phyloP scores from a whole-genome alignment of 2,113 vertebrate species.

The Malurus cyaneus region DNA sequence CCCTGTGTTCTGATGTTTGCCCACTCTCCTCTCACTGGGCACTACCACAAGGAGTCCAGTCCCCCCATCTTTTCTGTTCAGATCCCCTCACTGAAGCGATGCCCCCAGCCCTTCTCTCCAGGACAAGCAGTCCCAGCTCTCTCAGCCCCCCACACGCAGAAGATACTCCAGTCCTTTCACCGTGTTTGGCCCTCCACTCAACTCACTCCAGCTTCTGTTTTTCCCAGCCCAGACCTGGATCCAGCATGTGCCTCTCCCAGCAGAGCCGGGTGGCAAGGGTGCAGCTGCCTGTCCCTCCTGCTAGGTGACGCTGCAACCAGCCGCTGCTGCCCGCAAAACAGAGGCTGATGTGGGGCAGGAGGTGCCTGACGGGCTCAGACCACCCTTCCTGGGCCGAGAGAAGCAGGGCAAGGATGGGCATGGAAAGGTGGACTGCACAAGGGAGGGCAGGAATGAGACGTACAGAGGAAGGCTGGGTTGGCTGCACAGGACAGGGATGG shows the following conservation, averaged over 20 bases:
- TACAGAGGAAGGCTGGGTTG: not conserved
- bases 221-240: not conserved
- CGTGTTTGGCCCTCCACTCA: rapidly evolving
- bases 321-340: too few relatives aligned
- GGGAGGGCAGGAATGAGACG: not conserved
- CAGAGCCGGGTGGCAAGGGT: too few relatives aligned
- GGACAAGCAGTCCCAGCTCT: not conserved
- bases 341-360: not conserved
- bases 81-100: rapidly evolving
- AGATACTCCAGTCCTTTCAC: too few relatives aligned
- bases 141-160: not conserved
- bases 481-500: too few relatives aligned
- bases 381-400: rapidly evolving
- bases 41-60: rapidly evolving
- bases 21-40: not conserved
- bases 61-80: not conserved
- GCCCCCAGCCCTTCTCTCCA: rapidly evolving
- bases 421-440: not conserved
- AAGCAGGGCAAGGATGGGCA: not conserved
- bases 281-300: rapidly evolving
- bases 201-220: too few relatives aligned
- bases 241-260: rapidly evolving
- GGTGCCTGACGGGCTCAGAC: not conserved
- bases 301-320: rapidly evolving
- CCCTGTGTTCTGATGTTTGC: not conserved